Base-by-base conservation (phyloP, 2,888 invertebrate genomes). In the Clepsis dumicolana region DNA sequence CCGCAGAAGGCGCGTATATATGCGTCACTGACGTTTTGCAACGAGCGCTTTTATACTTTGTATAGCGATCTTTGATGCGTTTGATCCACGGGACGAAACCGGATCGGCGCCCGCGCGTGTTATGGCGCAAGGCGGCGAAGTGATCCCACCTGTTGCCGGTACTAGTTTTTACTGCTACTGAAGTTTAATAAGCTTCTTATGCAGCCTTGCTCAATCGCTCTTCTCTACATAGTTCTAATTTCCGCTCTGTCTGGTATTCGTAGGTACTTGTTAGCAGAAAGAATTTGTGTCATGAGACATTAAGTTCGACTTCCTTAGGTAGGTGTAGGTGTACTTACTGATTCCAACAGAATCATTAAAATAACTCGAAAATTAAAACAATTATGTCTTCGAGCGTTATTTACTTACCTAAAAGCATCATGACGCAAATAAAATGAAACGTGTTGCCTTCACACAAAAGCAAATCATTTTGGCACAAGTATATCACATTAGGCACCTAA, bases 11-110 rank as follows among this genome's bases (percentile, higher is more conserved):
- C 80, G 79, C 81, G 82, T 80, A n/a, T n/a, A n/a, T n/a, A 84
- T 88, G 88, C 88, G 89, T 89, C 89, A 90, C 77, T 77, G 80
- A 80, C 85, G 81, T 88, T 90, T 89, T 86, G 87, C 89, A 68
- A 62, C 44, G 53, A 64, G 24, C 50, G 56, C 27, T 62, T 52
- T 64, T 68, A 44, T 68, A 64, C 57, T 57, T 61, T 8, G 44
- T 66, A 59, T 59, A 63, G 54, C 29, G 50, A 54, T 66, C 54
- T 50, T 21, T 21, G 35, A 61, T 38, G 74, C 73, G 73, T 79
- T 80, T 77, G 80, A 82, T 83, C 78, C 77, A 79, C 78, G 76
- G 67, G 75, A 78, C 73, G 79, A 78, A 86, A 90, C 88, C 85
- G 85, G 87, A 84, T 83, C 77, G 80, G 80, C 80, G 74, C 77